Evolutionary conservation across 2,797 vertebrate species (phyloP).

Genomic region (Poecile montanus): DNA sequence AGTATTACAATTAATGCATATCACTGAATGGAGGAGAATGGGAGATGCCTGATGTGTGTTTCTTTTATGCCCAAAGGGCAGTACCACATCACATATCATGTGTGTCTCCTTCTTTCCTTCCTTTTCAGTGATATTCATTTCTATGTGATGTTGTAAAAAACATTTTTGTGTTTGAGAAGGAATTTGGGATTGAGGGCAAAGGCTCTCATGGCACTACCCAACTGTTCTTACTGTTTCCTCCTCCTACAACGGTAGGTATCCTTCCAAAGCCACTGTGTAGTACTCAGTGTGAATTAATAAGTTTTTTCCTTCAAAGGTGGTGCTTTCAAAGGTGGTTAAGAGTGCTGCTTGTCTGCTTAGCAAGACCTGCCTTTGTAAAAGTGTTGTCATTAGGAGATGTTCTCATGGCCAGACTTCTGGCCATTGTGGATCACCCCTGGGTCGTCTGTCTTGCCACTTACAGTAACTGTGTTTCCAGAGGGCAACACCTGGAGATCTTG

Average conservation of each 20-base stretch:
- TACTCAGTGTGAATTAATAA: slow-evolving; percentile 19
- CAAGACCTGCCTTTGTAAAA: neutral
- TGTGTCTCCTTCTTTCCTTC: slow-evolving; percentile 53
- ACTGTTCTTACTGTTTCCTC: neutral
- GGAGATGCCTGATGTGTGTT: slow-evolving; percentile 56
- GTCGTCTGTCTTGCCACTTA: neutral
- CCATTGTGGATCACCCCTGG: neutral
- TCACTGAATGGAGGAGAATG: slow-evolving; percentile 43
- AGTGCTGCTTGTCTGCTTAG: slow-evolving; percentile 18
- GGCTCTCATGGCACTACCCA: neutral
- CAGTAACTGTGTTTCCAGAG: neutral
- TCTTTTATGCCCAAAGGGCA: neutral
- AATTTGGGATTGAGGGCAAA: neutral
- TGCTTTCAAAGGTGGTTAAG: slow-evolving; percentile 1
- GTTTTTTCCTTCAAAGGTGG: neutral
- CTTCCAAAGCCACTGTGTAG: slow-evolving; percentile 17
- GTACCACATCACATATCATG: slow-evolving; percentile 11
- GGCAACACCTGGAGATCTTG: neutral
- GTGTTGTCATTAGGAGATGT: neutral
- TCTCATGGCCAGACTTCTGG: neutral
- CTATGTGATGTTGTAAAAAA: neutral
- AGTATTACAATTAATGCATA: neutral
- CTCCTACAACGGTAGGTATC: slow-evolving; percentile 53
- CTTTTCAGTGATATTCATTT: slow-evolving; percentile 40
- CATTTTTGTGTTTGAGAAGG: neutral